Conservation (phyloP, 2,113 vertebrate species). For the Thermophis baileyi region DNA sequence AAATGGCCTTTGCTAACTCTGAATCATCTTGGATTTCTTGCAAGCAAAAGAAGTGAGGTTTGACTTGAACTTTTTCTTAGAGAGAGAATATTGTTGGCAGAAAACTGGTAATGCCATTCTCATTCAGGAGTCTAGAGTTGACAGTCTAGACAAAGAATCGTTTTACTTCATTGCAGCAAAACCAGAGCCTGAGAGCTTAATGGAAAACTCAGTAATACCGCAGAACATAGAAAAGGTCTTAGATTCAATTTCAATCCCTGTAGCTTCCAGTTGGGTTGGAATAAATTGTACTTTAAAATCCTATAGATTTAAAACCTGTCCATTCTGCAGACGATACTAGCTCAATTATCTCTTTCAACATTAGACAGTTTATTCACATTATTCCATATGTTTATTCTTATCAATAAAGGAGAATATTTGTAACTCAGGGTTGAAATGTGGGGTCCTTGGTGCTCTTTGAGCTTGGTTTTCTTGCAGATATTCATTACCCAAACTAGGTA, state of each 20-base stretch:
- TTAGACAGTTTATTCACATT: not conserved
- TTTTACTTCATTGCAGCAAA: not conserved
- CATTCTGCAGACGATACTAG: not conserved
- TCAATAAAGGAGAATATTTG: not conserved
- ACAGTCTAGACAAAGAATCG: not conserved
- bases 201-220: not conserved
- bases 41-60: not conserved
- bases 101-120: not conserved
- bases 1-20: not conserved
- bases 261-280: not conserved
- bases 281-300: not conserved
- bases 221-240: too few relatives aligned
- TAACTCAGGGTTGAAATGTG: not conserved
- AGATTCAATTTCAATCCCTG: not conserved
- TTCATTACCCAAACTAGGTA: too few relatives aligned
- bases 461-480: not conserved
- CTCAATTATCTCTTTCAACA: not conserved
- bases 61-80: not conserved
- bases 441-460: not conserved
- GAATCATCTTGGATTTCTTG: not conserved
- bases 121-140: not conserved
- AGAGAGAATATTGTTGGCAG: not conserved
- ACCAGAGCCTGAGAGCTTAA: not conserved
- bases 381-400: not conserved
- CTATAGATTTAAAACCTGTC: not conserved